Conservation (phyloP, 2,113 vertebrate species). For the Ascaphus truei region DNA sequence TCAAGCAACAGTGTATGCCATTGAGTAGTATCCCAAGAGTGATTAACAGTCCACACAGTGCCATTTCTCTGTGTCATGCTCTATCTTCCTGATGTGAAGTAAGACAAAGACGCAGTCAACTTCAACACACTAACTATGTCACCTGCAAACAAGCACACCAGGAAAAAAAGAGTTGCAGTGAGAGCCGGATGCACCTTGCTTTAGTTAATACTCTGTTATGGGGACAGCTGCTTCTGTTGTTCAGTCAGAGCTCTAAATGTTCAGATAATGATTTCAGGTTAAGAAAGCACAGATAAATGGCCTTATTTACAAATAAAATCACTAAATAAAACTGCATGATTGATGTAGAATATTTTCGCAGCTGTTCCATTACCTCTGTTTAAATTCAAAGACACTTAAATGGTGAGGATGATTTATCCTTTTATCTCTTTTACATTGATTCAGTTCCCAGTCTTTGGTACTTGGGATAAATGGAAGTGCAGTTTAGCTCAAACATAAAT, state of each 20-base stretch:
- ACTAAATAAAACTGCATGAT: not conserved
- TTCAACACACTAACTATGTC: constrained; percentile 38
- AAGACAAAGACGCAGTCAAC: constrained; percentile 17
- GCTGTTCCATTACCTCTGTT: not conserved
- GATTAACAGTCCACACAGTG: constrained; percentile 44
- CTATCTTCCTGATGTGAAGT: constrained; percentile 27
- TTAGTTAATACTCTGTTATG: constrained; percentile 25
- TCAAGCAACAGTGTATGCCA: constrained; percentile 48
- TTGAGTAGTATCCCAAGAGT: constrained; percentile 39
- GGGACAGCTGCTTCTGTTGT: constrained; percentile 8
- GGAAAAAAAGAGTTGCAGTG: constrained; percentile 26
- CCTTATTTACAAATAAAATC: constrained; percentile 1
- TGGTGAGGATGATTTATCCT: not conserved
- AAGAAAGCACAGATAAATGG: constrained; percentile 28
- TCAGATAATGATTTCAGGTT: constrained; percentile 4
- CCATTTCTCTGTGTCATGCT: constrained; percentile 49
- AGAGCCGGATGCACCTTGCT: constrained; percentile 40
- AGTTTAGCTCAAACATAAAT: not conserved
- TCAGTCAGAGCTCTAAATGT: not conserved
- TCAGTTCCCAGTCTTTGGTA: not conserved
- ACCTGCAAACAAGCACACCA: constrained; percentile 46
- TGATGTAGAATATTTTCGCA: constrained; percentile 8
- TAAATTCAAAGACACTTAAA: not conserved
- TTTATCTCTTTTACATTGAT: constrained; percentile 23
- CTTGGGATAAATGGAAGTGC: not conserved